These are phyloP conservation scores for Agonopterix subpropinquella DNA, from an alignment of 2,888 invertebrate genomes.

Conservation along the genomic window DNA sequence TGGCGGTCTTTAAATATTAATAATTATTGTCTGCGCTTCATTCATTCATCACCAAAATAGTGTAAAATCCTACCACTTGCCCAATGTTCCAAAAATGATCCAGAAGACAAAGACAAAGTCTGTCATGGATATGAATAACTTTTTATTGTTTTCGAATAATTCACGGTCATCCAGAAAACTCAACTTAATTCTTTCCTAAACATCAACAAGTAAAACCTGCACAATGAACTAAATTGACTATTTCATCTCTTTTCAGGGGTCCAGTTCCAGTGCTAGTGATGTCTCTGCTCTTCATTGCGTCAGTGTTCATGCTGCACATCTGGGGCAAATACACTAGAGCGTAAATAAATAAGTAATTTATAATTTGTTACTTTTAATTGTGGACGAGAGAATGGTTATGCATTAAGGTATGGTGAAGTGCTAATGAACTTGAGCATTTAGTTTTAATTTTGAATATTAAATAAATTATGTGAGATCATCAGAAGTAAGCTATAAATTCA, in stretches of 20 bases:
- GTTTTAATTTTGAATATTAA: conserved; percentile 7
- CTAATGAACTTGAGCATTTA: background rate
- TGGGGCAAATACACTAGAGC: conserved; percentile 99
- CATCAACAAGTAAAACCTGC: background rate
- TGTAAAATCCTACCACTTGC: too few relatives aligned
- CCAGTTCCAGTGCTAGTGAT: conserved; percentile 99
- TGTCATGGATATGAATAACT: too few relatives aligned
- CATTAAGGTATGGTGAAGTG: background rate
- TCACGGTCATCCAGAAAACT: too few relatives aligned
- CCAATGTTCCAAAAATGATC: background rate
- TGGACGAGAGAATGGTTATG: conserved; percentile 3
- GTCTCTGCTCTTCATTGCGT: conserved; percentile 99
- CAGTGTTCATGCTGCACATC: conserved; percentile 99
- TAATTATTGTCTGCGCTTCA: too few relatives aligned
- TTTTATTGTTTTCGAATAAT: too few relatives aligned
- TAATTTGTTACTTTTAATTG: background rate
- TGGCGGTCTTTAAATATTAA: too few relatives aligned
- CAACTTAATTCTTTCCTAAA: conserved; percentile 2
- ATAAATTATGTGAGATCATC: conserved; percentile 42
- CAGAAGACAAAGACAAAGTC: too few relatives aligned
- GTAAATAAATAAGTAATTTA: background rate
- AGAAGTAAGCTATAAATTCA: conserved; percentile 28
- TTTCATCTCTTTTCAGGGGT: conserved; percentile 81
- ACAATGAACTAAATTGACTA: conserved; percentile 2
- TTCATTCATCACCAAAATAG: too few relatives aligned